Base-by-base conservation (phyloP, 1,140 invertebrate species). In the Ruditapes philippinarum region DNA sequence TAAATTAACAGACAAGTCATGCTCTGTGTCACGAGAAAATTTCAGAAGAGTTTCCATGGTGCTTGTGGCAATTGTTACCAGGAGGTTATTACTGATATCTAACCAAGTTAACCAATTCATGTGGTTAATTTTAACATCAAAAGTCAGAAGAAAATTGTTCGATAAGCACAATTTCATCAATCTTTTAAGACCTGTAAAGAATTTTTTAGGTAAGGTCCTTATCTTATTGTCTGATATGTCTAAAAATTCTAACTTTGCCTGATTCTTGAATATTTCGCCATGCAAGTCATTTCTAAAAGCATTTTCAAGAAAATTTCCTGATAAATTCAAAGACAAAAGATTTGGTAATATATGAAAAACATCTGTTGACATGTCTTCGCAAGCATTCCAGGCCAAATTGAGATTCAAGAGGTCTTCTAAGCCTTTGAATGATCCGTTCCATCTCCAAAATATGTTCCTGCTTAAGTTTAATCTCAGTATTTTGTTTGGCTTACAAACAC, bases 161-260 rank as follows among this genome's bases (percentile, higher is more conserved):
- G 49, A 57, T 3, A 80, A 17, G n/a, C n/a, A 7, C 17, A 80
- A 51, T 22, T 11, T 22, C 22, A 17, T 12, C 38, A 80, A 57
- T 11, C 19, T 42, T 19, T 14, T 12, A 11, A 80, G 11, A 36
- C 36, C 0, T 80, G 9, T 17, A 28, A 80, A 80, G 19, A 80
- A 38, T 11, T 57, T 80, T 25, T n/a, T 45, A 22, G 49, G 78
- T 33, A 80, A 28, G 19, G n/a, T 25, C 14, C 49, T 17, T 0
- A 80, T 12, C 36, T 80, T 80, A 25, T 49, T 80, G 22, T 54
- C 49, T 19, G 78, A 80, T 4, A 80, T n/a, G 17, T 17, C 3
- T 17, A 80, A 17, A 31, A 31, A 1, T 31, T 33, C 0, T 1
- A 80, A n/a, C 2, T 19, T 38, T n/a, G 11, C 31, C n/a, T 38